phyloP scores from a whole-genome alignment of 2,888 invertebrate species.

The Dyspetes luteomarginatus region DNA sequence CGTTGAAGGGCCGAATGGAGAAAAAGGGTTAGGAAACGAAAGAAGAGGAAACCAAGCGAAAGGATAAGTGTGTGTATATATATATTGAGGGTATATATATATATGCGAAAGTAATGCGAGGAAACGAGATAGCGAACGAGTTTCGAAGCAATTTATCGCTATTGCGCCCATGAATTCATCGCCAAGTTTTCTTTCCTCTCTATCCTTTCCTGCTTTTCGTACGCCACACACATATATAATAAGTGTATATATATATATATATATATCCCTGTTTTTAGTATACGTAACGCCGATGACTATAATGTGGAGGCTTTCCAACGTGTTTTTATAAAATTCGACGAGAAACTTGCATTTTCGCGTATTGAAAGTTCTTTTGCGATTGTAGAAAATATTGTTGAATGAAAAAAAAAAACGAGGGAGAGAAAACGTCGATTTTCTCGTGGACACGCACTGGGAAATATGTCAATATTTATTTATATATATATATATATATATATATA shows the following conservation, averaged over 20 bases:
- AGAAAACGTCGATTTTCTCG: slow-evolving; percentile 25
- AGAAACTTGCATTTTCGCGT: slow-evolving; percentile 27
- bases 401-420: no score
- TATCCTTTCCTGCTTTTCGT: background rate
- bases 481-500: background rate
- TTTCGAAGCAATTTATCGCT: slow-evolving; percentile 64
- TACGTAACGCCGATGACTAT: slow-evolving; percentile 17
- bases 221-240: background rate
- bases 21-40: slow-evolving; percentile 24
- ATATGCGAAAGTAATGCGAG: slow-evolving; percentile 4
- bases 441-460: slow-evolving; percentile 30
- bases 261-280: background rate
- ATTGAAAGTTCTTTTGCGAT: background rate
- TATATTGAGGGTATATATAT: background rate
- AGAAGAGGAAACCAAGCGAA: slow-evolving; percentile 20
- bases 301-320: background rate
- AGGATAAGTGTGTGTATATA: slow-evolving; percentile 14
- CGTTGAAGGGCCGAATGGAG: slow-evolving; percentile 54
- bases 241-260: background rate
- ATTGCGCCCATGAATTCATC: slow-evolving; percentile 53
- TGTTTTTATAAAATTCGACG: slow-evolving; percentile 14
- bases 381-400: background rate
- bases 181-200: slow-evolving; percentile 48
- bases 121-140: slow-evolving; percentile 50
- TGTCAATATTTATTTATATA: background rate